Conservation (phyloP, 2,113 vertebrate genomes). For the Amphiprion percula region DNA sequence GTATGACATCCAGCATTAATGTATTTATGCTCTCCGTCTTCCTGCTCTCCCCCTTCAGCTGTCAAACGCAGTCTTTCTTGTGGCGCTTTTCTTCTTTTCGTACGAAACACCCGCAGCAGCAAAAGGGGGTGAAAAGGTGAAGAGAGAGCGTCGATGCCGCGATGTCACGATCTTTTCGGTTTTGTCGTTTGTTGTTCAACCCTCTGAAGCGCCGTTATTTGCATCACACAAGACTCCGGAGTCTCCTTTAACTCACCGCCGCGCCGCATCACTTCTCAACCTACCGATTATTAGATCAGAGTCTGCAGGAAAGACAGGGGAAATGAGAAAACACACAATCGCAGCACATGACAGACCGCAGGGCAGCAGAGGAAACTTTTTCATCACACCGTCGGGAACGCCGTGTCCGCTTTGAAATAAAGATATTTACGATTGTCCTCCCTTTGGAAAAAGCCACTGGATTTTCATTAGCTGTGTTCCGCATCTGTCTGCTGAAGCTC, state of each 20-base stretch:
- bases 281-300: slow-evolving; percentile 44
- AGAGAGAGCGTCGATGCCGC: background rate
- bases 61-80: slow-evolving; percentile 12
- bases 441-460: slow-evolving; percentile 6
- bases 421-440: slow-evolving; percentile 32
- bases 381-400: slow-evolving; percentile 15
- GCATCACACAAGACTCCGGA: background rate
- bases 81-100: slow-evolving; percentile 1
- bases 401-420: slow-evolving; percentile 25
- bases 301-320: slow-evolving; percentile 21
- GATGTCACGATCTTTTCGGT: background rate
- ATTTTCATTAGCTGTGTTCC: slow-evolving; percentile 28
- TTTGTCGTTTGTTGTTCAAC: background rate
- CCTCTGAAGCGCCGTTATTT: background rate
- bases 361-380: slow-evolving; percentile 17
- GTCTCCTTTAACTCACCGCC: background rate
- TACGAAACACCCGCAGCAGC: slow-evolving; percentile 36
- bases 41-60: background rate
- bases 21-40: slow-evolving; percentile 35
- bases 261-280: slow-evolving; percentile 12
- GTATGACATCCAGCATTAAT: slow-evolving; percentile 43
- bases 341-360: slow-evolving; percentile 12
- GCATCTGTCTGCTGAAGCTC: slow-evolving; percentile 22
- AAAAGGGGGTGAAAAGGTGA: background rate
- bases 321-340: slow-evolving; percentile 51